Evolutionary conservation across 2,797 vertebrate genomes (phyloP).

Genomic region (Pelochelys cantorii): DNA sequence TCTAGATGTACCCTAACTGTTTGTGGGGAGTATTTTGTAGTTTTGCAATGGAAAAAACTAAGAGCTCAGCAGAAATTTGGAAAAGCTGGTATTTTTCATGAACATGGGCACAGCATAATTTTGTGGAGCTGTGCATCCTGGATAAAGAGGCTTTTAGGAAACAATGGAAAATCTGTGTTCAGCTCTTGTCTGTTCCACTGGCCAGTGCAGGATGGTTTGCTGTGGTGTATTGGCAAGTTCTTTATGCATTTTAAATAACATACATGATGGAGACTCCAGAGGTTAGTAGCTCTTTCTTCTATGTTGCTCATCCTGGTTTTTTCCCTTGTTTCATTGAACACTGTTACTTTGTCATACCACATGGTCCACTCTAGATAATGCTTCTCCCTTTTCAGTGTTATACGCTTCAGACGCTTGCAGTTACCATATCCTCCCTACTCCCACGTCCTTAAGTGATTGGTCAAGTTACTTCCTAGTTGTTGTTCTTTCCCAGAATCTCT

Average conservation of each 20-base stretch:
- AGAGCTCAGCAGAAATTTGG: neutral
- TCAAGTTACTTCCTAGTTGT: neutral
- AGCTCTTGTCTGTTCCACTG: neutral
- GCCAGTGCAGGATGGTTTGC: neutral
- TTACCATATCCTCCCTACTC: neutral
- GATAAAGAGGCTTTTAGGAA: neutral
- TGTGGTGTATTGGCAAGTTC: neutral
- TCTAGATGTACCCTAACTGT: neutral
- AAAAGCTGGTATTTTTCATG: neutral
- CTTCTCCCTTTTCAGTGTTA: neutral
- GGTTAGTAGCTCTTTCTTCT: neutral
- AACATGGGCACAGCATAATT: neutral
- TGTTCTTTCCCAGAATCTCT: neutral
- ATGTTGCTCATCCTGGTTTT: neutral
- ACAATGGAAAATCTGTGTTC: neutral
- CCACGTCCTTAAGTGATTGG: rapidly evolving
- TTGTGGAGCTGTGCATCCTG: neutral
- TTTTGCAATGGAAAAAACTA: neutral
- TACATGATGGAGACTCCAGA: neutral
- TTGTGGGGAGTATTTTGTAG: neutral
- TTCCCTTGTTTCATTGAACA: neutral
- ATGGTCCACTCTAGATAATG: neutral
- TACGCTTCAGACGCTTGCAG: rapidly evolving
- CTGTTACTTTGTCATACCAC: neutral
- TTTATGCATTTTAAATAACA: neutral